Evolutionary conservation across 2,113 vertebrate genomes (phyloP), one percentile per base, ranked within the genome.

Genomic region (Vicugna pacos): DNA sequence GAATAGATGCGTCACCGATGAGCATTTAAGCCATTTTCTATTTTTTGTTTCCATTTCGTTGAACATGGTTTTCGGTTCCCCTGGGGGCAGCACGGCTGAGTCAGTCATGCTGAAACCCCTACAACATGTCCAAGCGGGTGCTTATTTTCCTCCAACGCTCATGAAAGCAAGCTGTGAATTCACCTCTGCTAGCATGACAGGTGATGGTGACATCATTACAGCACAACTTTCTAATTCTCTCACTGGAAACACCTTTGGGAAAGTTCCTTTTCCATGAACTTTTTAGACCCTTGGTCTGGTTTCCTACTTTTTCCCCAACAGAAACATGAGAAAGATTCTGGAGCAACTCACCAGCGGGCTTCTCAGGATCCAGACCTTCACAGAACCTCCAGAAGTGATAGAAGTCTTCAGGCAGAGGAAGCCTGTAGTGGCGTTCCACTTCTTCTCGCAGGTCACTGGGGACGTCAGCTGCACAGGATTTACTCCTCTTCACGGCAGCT

Each of bases 371-470:
- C 80, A 99, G 98, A 0, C 98, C 98, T 92, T 99, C 98, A 98
- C 99, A 99, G 97, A 99, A 99, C 83, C 99, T 99, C 99, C 99
- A 99, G 79, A 99, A 99, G 69, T 99, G 99, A 94, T 99, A 99
- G 93, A 99, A 99, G 94, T 99, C 99, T 82, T 99, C 99, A 46
- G 99, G 99, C 98, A 99, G 98, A 7, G 98, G 98, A 60, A 99
- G 99, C 24, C 94, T 98, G 97, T 99, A 99, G 69, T 97, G 98
- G 17, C 96, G 94, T 97, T 99, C 98, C 75, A 99, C 99, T 90
- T 99, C 99, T 67, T 98, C 99, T 46, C 98, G 98, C 91, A 98
- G 92, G 19, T 97, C 97, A 0, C 60, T 94, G 0, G 98, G 73
- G 24, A 98, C 91, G 15, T 98, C 97, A 19, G 98, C 95, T 87